Evolutionary conservation across 2,113 vertebrate species (phyloP), one percentile per base, ranked within the genome.

Genomic region (Paramormyrops kingsleyae): DNA sequence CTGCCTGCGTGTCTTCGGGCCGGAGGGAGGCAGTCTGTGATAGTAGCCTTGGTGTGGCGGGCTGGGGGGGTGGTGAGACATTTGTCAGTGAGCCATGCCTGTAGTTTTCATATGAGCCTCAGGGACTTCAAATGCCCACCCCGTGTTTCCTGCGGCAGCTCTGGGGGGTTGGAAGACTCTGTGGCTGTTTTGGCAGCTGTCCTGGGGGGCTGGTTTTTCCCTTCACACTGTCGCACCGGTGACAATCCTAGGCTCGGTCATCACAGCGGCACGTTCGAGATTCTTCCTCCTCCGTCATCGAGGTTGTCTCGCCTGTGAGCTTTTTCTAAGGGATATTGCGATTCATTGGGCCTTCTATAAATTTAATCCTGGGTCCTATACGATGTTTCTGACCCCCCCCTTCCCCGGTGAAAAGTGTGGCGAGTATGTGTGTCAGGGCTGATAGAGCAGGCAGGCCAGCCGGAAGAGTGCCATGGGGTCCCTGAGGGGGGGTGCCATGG

Each of bases 361-460:
- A 27, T 66, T 66, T 70, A 70, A 70, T 70, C n/a, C 27, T 70
- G 1, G n/a, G 62, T 31, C 10, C 62, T 31, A 31, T 70, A 31
- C 1, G 27, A 70, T 70, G 77, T 39, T 83, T 12, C 35, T 83
- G 77, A 83, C 17, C 15, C 31, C 46, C 49, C 47, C 49, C 49
- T 21, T 21, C 52, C 52, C 17, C 0, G 52, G 52, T 53, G 17
- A 27, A 66, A 31, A 66, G n/a, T 31, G 24, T n/a, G 62, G 62
- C 9, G 9, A 12, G 62, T 66, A n/a, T 66, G n/a, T 66, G 91
- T 96, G 95, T 96, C 95, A 95, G 92, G 91, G 94, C 93, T 95
- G 93, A 94, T 96, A 94, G 93, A 70, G 83, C 83, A 52, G 2
- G 49, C 31, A 39, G 21, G 24, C 21, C 5, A 5, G 74, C 53